Base-by-base conservation (phyloP, 2,797 vertebrate species). In the Enteromius trimaculatus region DNA sequence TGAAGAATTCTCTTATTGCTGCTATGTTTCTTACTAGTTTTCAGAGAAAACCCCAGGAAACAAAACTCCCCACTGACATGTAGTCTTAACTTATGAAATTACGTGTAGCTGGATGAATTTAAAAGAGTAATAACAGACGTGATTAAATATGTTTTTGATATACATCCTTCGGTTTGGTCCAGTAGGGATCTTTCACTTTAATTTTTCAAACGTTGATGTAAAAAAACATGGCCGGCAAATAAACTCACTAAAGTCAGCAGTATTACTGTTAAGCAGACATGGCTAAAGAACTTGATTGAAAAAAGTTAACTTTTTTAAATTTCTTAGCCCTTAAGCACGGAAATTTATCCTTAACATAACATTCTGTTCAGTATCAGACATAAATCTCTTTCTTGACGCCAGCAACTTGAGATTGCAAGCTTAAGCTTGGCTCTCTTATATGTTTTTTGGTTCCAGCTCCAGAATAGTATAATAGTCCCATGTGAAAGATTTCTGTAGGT, bases 1-100 rank as follows among this genome's bases (percentile, higher is more conserved):
- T 72, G 60, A 87, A 87, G 83, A 80, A 86, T 60, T 71, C 65
- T 75, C 76, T 68, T 53, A 85, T 79, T 71, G 65, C 71, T 58
- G 34, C 53, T 23, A 53, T 53, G 66, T 68, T 76, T 23, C 58
- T 62, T 70, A 9, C 21, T 69, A 60, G 62, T 69, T 29, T 76
- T 70, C 26, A 29, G 29, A 29, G 29, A 29, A 31, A 31, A 17
- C 39, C 21, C 29, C 23, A 23, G 21, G 10, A 10, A 39, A 26
- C 21, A 17, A 74, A 44, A 72, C 29, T 85, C 42, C 79, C 74
- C 64, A 16, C 5, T 8, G 14, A 62, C 55, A 60, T 42, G 7
- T 23, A 44, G n/a, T n/a, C 23, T 65, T 21, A 21, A 55, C 16
- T 53, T 47, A 17, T 21, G 39, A 53, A 21, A 70, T 62, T 37